These are phyloP conservation scores for Platichthys stellatus DNA, from an alignment of 2,113 vertebrate genomes.

Conservation along the genomic window DNA sequence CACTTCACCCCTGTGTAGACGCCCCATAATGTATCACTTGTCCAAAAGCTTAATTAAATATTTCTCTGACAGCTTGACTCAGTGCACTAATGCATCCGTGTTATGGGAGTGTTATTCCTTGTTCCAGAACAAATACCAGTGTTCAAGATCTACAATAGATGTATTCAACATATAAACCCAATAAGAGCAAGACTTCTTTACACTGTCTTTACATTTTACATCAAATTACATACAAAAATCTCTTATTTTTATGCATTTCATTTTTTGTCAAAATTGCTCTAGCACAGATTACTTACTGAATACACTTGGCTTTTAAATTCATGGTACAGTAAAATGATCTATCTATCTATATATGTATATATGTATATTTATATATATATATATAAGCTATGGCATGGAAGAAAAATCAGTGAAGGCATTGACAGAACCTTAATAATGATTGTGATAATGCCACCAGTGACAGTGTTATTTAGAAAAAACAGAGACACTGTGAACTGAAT, in stretches of 20 bases:
- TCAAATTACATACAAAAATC: conserved; percentile 24
- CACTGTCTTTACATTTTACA: conserved; percentile 15
- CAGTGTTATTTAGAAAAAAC: neutral
- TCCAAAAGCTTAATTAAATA: conserved; percentile 28
- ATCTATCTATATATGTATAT: neutral
- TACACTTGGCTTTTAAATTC: conserved; percentile 12
- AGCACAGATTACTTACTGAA: conserved; percentile 19
- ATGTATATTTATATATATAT: neutral
- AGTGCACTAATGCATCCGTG: conserved; percentile 36
- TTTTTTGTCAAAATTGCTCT: conserved; percentile 1
- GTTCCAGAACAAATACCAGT: conserved; percentile 36
- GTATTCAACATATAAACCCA: conserved; percentile 19
- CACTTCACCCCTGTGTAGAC: neutral
- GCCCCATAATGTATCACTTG: conserved; percentile 15
- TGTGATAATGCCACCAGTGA: neutral
- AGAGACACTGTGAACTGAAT: neutral
- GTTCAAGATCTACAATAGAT: conserved; percentile 19
- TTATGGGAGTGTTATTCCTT: conserved; percentile 7
- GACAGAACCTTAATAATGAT: neutral
- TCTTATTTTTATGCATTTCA: neutral
- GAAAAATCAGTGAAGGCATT: neutral
- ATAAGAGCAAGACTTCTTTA: conserved; percentile 14
- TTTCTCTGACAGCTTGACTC: conserved; percentile 23
- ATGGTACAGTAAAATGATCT: conserved; percentile 10
- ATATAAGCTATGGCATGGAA: neutral